A percentile compares a stretch with the other conserved stretches of the same genome.
These are phyloP conservation scores for Cancer borealis DNA, from an alignment of 2,888 invertebrate genomes.

Conservation along the genomic window DNA sequence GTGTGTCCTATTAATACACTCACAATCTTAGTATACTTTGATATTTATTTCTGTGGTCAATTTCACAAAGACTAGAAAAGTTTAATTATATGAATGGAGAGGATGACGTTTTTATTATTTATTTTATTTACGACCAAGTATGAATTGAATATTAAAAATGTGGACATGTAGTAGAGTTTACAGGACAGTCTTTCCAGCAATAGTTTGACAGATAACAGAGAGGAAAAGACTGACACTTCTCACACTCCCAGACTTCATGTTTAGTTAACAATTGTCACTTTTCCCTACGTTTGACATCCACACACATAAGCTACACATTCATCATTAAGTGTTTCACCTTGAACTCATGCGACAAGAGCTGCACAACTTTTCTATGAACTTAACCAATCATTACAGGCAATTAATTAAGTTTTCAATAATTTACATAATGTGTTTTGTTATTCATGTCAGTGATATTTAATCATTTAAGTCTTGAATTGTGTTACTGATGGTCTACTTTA, in stretches of 20 bases:
- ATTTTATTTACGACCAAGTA: background rate
- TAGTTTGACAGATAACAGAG: background rate
- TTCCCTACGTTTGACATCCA: background rate
- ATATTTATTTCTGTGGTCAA: background rate
- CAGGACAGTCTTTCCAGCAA: background rate
- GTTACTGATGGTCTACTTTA: background rate
- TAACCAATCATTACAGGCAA: background rate
- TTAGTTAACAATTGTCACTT: background rate
- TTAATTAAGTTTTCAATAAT: background rate
- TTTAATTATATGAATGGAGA: background rate
- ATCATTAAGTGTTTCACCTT: background rate
- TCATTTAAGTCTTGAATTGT: background rate
- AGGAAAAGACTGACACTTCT: background rate
- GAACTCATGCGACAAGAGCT: background rate
- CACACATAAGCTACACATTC: background rate
- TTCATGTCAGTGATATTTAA: background rate
- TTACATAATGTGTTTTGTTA: background rate
- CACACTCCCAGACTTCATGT: background rate
- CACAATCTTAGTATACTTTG: background rate
- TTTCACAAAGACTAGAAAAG: background rate
- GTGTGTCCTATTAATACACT: background rate
- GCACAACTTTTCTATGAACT: background rate
- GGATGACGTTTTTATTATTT: background rate
- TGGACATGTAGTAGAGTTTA: background rate
- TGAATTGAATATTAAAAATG: background rate